phyloP scores from a whole-genome alignment of 2,797 vertebrate species.

The Mycteria americana region DNA sequence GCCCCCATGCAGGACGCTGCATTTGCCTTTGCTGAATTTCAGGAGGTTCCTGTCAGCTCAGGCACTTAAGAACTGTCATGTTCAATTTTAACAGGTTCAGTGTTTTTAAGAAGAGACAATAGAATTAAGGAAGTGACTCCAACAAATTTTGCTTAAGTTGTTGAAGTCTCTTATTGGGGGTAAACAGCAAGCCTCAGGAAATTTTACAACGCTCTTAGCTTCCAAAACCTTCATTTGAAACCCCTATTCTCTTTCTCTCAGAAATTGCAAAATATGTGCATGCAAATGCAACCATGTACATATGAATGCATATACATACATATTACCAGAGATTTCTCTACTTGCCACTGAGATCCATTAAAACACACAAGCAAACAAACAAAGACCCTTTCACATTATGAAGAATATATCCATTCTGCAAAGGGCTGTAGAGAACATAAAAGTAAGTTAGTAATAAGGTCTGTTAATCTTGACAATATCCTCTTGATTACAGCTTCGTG shows the following conservation, averaged over 20 bases:
- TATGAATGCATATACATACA: not conserved
- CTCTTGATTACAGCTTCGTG: not conserved
- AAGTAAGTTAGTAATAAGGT: not conserved
- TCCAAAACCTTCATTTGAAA: not conserved
- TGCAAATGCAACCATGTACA: not conserved
- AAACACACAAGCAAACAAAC: not conserved
- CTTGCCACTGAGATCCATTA: not conserved
- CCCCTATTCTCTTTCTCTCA: not conserved
- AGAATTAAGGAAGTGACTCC: not conserved
- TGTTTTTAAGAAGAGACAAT: not conserved
- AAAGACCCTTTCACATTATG: not conserved
- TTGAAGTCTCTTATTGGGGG: not conserved
- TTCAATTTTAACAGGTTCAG: not conserved
- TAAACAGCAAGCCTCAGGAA: not conserved
- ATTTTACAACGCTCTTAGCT: not conserved
- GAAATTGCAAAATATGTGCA: not conserved
- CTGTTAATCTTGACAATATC: not conserved
- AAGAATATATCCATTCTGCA: not conserved
- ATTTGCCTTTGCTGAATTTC: not conserved
- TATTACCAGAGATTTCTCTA: not conserved
- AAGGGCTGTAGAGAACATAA: not conserved
- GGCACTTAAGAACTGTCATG: not conserved
- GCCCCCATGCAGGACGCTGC: accelerated
- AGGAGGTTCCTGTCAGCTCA: not conserved
- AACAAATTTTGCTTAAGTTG: not conserved